Evolutionary conservation across 2,113 vertebrate genomes (phyloP).

Genomic region (Mobula hypostoma): DNA sequence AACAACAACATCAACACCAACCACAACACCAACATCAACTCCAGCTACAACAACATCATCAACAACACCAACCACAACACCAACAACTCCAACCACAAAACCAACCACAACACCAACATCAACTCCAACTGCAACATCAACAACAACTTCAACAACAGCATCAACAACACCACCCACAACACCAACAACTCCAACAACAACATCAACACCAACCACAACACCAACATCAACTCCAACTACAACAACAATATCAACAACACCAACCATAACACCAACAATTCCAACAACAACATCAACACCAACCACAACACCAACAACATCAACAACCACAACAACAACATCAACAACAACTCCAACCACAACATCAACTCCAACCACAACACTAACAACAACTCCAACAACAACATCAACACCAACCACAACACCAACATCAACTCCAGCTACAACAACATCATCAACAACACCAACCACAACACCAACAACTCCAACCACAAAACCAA

Average conservation of each 20-base stretch:
- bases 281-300: not conserved
- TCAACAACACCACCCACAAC: not conserved
- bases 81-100: not conserved
- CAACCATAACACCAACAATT: not conserved
- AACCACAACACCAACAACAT: not conserved
- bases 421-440: no score
- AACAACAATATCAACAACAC: not conserved
- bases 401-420: not conserved
- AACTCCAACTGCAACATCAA: not conserved
- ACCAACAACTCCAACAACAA: not conserved
- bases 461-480: not conserved
- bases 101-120: not conserved
- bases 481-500: not conserved
- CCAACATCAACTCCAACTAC: not conserved
- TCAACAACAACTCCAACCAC: not conserved
- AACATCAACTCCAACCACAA: not conserved
- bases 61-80: not conserved
- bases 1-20: not conserved
- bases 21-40: not conserved
- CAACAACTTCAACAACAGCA: constrained; percentile 7
- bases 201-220: not conserved
- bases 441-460: no score
- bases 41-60: not conserved
- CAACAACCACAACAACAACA: not conserved
- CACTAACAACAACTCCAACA: not conserved